phyloP scores from a whole-genome alignment of 2,888 invertebrate genomes.

The Ophion slaviceki region DNA sequence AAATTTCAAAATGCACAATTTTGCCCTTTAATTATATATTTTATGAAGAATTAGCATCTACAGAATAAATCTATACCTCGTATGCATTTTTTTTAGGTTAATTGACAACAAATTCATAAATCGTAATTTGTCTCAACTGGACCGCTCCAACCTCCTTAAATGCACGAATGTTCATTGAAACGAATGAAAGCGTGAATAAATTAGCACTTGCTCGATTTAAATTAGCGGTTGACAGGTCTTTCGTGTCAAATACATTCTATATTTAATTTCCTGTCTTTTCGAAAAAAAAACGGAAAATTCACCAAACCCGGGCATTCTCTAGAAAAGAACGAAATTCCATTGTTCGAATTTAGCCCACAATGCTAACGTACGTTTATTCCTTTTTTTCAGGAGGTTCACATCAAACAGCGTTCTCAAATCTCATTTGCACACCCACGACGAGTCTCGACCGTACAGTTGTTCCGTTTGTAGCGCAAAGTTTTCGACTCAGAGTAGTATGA shows the following conservation, averaged over 20 bases:
- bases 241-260: neutral
- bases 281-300: neutral
- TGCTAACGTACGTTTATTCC: neutral
- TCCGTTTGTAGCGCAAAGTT: slow-evolving; percentile 84
- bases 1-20: too few relatives aligned
- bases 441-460: slow-evolving; percentile 84
- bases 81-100: too few relatives aligned
- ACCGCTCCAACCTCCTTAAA: too few relatives aligned
- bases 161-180: too few relatives aligned
- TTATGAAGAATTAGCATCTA: too few relatives aligned
- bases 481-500: slow-evolving; percentile 82
- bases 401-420: slow-evolving; percentile 86
- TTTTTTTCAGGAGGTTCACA: slow-evolving; percentile 83
- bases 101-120: too few relatives aligned
- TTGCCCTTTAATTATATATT: too few relatives aligned
- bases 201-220: too few relatives aligned
- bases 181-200: too few relatives aligned
- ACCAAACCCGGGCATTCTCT: neutral
- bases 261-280: neutral
- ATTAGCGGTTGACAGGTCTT: too few relatives aligned
- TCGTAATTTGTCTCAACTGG: too few relatives aligned
- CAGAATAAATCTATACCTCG: too few relatives aligned
- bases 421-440: slow-evolving; percentile 85
- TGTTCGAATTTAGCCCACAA: neutral
- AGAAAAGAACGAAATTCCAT: neutral